These are phyloP conservation scores for Hormaphis cornu DNA, from an alignment of 1,140 invertebrate genomes.

Conservation along the genomic window DNA sequence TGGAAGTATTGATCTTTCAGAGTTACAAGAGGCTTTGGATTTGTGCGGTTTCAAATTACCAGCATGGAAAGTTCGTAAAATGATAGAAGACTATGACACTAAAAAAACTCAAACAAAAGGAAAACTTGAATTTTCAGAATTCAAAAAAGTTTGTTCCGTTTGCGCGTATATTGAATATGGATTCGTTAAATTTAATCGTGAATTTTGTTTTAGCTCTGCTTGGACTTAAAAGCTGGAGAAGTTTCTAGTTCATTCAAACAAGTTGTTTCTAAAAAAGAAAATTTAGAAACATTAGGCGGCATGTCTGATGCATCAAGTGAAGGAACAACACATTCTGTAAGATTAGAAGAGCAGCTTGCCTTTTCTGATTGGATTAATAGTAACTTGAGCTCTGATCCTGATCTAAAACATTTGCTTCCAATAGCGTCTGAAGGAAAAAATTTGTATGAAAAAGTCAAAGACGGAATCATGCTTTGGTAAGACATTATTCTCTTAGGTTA, in stretches of 20 bases:
- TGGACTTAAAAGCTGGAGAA: constrained; percentile 80
- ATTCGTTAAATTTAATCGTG: too few species aligned
- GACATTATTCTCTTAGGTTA: constrained; percentile 31
- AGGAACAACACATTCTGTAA: constrained; percentile 85
- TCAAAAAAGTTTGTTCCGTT: constrained; percentile 52
- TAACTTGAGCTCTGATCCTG: constrained; percentile 78
- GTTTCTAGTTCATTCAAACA: constrained; percentile 84
- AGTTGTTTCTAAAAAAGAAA: constrained; percentile 84
- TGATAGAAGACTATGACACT: constrained; percentile 78
- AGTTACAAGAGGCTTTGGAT: constrained; percentile 82
- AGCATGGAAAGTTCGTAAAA: constrained; percentile 80
- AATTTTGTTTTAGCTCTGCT: constrained; percentile 57
- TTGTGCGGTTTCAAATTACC: constrained; percentile 86
- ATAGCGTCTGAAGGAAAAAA: constrained; percentile 81
- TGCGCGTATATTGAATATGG: too few species aligned
- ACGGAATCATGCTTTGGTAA: constrained; percentile 94
- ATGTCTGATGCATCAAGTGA: constrained; percentile 91
- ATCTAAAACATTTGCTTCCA: constrained; percentile 81
- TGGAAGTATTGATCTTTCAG: constrained; percentile 80
- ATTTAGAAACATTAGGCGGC: constrained; percentile 82
- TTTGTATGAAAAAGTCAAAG: constrained; percentile 88
- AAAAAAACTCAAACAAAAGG: constrained; percentile 62
- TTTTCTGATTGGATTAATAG: constrained; percentile 98
- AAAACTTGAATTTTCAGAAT: constrained; percentile 72
- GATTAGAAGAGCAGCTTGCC: constrained; percentile 92